Evolutionary conservation across 2,113 vertebrate genomes (phyloP), one percentile per base, ranked within the genome.

Genomic region (Oenanthe melanoleuca): DNA sequence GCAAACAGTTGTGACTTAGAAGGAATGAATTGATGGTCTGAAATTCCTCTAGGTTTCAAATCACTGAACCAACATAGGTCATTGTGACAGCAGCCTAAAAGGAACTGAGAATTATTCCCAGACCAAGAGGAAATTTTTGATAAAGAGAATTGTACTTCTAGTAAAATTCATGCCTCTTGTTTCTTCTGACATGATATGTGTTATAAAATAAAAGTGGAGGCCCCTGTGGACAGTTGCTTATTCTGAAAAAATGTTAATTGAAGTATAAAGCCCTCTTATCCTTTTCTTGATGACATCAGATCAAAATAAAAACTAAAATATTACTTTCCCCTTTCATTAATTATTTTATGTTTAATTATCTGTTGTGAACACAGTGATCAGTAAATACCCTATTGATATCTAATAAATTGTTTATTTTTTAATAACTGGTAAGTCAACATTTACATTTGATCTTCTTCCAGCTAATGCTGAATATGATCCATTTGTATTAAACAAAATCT

Each of bases 371-470:
- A 28, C 28, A 71, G 63, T 59, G 28, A 67, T 28, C 88, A 14
- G 23, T 25, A 89, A 60, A 70, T 40, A 69, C 31, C 20, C 33
- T 74, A 28, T 52, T 84, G 57, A 88, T 82, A 72, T 21, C 37
- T 47, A 82, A 86, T 57, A 72, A 50, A 86, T 74, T 45, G 15
- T 50, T 61, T 55, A 19, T 71, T 11, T 77, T 94, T 88, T 88
- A 67, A 79, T 60, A 87, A 87, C 20, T 10, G 8, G 66, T 53
- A 92, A 75, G 34, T 74, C 82, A 90, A 79, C 47, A 95, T 82
- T 88, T 90, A 63, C 18, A 65, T 93, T 95, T 81, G 83, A 49
- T 60, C 31, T 89, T 94, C 60, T 56, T 94, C 80, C 92, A 95
- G 72, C 64, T 80, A 69, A 88, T 67, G 67, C 10, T 74, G 80